These are phyloP conservation scores for Rhea americana DNA, from an alignment of 2,113 vertebrate species.

Conservation along the genomic window DNA sequence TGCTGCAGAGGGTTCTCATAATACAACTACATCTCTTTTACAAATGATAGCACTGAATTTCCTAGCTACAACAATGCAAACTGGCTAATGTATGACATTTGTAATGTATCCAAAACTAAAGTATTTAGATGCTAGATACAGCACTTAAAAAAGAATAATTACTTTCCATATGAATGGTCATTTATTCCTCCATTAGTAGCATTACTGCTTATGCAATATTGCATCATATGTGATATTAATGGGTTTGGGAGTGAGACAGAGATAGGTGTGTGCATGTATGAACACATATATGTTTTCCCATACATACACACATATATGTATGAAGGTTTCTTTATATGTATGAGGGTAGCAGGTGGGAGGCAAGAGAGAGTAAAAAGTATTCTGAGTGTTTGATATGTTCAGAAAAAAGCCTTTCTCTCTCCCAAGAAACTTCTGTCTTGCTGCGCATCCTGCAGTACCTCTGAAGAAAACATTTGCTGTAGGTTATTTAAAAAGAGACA, in stretches of 20 bases:
- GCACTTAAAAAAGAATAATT: neutral
- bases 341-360: neutral
- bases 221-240: neutral
- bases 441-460: neutral
- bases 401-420: neutral
- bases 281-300: neutral
- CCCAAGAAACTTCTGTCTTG: neutral
- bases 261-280: rapidly evolving
- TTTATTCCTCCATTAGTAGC: neutral
- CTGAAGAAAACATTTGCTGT: neutral
- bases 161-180: rapidly evolving
- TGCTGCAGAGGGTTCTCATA: neutral
- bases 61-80: neutral
- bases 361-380: neutral
- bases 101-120: neutral
- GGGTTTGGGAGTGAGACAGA: neutral
- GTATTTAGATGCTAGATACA: neutral
- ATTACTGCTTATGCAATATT: neutral
- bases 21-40: rapidly evolving
- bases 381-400: neutral
- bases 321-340: neutral
- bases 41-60: neutral
- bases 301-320: too few species aligned
- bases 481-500: neutral
- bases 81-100: neutral